phyloP scores from a whole-genome alignment of 2,113 vertebrate genomes.

The Hoplias malabaricus region DNA sequence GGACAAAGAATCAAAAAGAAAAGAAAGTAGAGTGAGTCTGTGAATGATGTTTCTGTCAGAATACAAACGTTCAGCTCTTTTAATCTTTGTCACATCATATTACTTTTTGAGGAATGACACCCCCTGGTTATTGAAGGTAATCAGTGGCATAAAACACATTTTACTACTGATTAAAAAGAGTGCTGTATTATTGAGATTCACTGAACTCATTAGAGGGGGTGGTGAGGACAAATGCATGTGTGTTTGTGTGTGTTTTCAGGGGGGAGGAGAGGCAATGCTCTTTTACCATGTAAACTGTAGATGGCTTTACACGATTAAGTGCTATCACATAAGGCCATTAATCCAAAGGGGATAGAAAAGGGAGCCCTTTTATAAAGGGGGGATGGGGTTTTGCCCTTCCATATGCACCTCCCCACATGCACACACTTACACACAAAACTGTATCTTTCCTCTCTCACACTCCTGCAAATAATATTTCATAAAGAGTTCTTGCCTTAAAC shows the following conservation, averaged over 20 bases:
- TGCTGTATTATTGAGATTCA: too few relatives aligned
- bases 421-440: too few relatives aligned
- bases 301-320: background rate
- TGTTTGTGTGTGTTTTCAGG: background rate
- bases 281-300: background rate
- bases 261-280: background rate
- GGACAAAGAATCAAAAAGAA: too few relatives aligned
- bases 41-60: background rate
- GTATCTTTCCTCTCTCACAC: too few relatives aligned
- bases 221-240: too few relatives aligned
- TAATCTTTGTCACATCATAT: conserved; percentile 20
- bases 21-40: background rate
- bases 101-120: background rate
- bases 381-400: background rate
- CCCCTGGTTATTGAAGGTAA: conserved; percentile 16
- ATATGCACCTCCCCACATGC: background rate
- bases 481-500: too few relatives aligned
- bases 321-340: background rate
- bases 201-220: too few relatives aligned
- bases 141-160: conserved; percentile 20
- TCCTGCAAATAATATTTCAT: too few relatives aligned
- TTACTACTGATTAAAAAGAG: too few relatives aligned
- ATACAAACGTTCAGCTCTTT: background rate
- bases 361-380: background rate
- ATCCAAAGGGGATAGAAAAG: background rate